Base-by-base conservation (phyloP, 2,888 invertebrate genomes). In the Reticulitermes lucifugus region DNA sequence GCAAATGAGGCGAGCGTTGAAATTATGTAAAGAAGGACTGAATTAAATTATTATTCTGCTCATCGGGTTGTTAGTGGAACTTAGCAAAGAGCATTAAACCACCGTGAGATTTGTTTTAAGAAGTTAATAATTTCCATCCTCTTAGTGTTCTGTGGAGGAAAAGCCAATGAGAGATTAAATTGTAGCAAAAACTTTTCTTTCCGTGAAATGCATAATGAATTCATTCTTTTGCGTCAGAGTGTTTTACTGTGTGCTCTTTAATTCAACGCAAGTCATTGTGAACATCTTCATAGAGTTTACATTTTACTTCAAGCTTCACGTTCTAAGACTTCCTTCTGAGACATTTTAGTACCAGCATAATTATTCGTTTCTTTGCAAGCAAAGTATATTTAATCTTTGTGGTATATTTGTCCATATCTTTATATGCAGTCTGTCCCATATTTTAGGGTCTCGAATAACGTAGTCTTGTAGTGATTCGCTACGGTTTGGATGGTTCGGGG, bases 11-110 rank as follows among this genome's bases (percentile, higher is more conserved):
- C 79, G 5, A 79, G 79, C 5, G 51, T n/a, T 79, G 75, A 79
- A 79, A 46, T 79, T 79, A 79, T 51, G 79, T 79, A 51, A 79
- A 46, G 79, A 43, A 79, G 51, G 51, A 51, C 29, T 51, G 79
- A 43, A 43, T 79, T n/a, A n/a, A 79, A 79, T 79, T 79, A 79
- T 79, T 79, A 79, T 79, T 79, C 79, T 29, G 35, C 55, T 9
- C 79, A 35, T 29, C 46, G n/a, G 10, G 29, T 59, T 59, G 55
- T 79, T 79, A 55, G 25, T 5, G 35, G 21, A 25, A 59, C 43
- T 79, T 59, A 55, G 46, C 22, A n/a, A 35, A 35, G 51, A 51
- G 51, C 79, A n/a, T 51, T 43, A 79, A 79, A 79, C 51, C 51
- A 79, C n/a, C 22, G 35, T 51, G 51, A 46, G 9, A 46, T 35